Conservation (phyloP, 2,888 invertebrate genomes). For the Polydrusus pterygomalis region DNA sequence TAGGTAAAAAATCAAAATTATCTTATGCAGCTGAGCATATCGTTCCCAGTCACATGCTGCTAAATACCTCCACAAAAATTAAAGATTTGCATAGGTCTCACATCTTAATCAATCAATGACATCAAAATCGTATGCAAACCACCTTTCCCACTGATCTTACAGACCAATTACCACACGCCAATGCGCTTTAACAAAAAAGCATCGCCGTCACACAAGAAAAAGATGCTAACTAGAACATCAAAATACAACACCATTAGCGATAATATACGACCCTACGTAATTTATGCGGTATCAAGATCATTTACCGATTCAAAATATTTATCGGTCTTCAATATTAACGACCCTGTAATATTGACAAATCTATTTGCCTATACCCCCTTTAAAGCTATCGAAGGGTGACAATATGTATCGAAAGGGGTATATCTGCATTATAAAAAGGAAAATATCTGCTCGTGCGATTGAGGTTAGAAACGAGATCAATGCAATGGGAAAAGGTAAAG, state of each 20-base stretch:
- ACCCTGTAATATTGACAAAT: slow-evolving; percentile 65
- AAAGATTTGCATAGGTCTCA: slow-evolving; percentile 50
- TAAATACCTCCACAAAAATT: slow-evolving; percentile 8
- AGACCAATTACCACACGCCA: slow-evolving; percentile 47
- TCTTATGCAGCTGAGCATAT: no score
- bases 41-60: slow-evolving; percentile 49
- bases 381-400: slow-evolving; percentile 49
- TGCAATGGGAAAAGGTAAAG: slow-evolving; percentile 48
- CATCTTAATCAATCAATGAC: slow-evolving; percentile 51
- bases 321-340: slow-evolving; percentile 66
- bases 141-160: slow-evolving; percentile 54
- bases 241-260: slow-evolving; percentile 50
- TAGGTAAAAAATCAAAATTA: no score
- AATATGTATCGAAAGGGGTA: slow-evolving; percentile 57
- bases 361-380: slow-evolving; percentile 59
- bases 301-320: slow-evolving; percentile 65
- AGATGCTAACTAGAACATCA: slow-evolving; percentile 60
- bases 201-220: slow-evolving; percentile 42
- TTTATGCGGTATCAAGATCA: slow-evolving; percentile 54
- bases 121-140: slow-evolving; percentile 47
- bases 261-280: slow-evolving; percentile 50
- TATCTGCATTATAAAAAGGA: slow-evolving; percentile 49
- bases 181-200: slow-evolving; percentile 50
- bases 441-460: slow-evolving; percentile 52
- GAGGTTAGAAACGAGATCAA: slow-evolving; percentile 56